Evolutionary conservation across 1,140 invertebrate genomes (phyloP).

Genomic region (Drosophila kurseongensis): DNA sequence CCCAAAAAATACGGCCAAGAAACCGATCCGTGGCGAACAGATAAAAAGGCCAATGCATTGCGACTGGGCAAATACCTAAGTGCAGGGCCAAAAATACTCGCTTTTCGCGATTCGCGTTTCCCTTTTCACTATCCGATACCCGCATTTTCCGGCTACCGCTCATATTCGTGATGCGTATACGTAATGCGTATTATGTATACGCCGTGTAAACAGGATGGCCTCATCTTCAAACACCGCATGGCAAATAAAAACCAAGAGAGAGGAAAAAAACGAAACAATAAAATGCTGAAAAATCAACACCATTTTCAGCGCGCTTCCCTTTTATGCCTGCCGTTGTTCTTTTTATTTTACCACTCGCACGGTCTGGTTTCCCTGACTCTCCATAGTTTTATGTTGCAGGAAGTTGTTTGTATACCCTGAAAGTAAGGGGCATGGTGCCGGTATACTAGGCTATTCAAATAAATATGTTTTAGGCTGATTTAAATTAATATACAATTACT

Average conservation of each 20-base stretch:
- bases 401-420: slow-evolving; percentile 24
- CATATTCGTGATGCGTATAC: slow-evolving; percentile 27
- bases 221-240: background rate
- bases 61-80: slow-evolving; percentile 8
- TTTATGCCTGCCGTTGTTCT: slow-evolving; percentile 27
- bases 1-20: slow-evolving; percentile 1
- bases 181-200: slow-evolving; percentile 41
- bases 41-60: slow-evolving; percentile 7
- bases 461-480: too few species aligned
- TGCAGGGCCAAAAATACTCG: slow-evolving; percentile 23
- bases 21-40: slow-evolving; percentile 1
- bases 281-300: slow-evolving; percentile 60
- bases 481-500: too few species aligned
- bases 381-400: slow-evolving; percentile 18
- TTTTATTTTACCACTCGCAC: slow-evolving; percentile 18
- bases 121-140: background rate
- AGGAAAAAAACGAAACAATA: slow-evolving; percentile 16
- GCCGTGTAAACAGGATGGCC: slow-evolving; percentile 28
- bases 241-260: slow-evolving; percentile 21
- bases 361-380: slow-evolving; percentile 5
- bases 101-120: background rate
- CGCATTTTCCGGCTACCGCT: background rate
- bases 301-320: slow-evolving; percentile 27
- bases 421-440: background rate
- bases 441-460: background rate